phyloP scores from a whole-genome alignment of 64 coral and sea anemone species.

The Pachyseris speciosa region DNA sequence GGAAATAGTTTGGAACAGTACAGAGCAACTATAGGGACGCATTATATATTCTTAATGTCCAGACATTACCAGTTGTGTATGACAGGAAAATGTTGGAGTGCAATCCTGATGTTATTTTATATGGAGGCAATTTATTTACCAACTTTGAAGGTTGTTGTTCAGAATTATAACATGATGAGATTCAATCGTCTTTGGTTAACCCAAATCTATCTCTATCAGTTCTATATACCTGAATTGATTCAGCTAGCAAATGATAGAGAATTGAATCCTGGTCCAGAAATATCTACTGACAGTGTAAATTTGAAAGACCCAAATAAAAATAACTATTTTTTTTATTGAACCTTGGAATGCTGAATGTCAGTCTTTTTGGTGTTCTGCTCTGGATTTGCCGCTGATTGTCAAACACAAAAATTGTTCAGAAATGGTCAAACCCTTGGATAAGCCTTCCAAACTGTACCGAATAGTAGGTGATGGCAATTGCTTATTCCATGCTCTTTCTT shows the following conservation, averaged over 20 bases:
- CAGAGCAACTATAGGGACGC: conserved; percentile 59
- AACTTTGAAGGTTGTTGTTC: too few relatives aligned
- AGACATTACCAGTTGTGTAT: too few relatives aligned
- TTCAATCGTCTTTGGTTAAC: too few relatives aligned
- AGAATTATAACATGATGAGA: too few relatives aligned
- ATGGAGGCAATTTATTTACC: too few relatives aligned
- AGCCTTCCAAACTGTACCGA: conserved; percentile 63
- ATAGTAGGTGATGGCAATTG: conserved; percentile 65
- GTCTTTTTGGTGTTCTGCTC: too few relatives aligned
- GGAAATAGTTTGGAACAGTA: conserved; percentile 64
- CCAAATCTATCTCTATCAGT: conserved; percentile 57
- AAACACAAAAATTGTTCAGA: conserved; percentile 35
- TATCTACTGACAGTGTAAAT: background rate
- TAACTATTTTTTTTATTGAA: conserved; percentile 50
- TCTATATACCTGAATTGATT: conserved; percentile 45
- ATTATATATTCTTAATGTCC: conserved; percentile 35
- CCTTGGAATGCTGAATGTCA: conserved; percentile 28
- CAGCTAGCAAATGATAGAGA: conserved; percentile 29
- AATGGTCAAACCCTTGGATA: conserved; percentile 24
- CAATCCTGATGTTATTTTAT: too few relatives aligned
- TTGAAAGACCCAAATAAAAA: conserved; percentile 15
- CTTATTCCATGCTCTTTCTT: conserved; percentile 67
- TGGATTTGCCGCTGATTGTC: too few relatives aligned
- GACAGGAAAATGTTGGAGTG: too few relatives aligned
- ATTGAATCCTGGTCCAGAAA: too few relatives aligned